A percentile compares a stretch with the other conserved stretches of the same genome.
These are phyloP conservation scores for Thymelicus acteon DNA, from an alignment of 2,888 invertebrate species.

Conservation along the genomic window DNA sequence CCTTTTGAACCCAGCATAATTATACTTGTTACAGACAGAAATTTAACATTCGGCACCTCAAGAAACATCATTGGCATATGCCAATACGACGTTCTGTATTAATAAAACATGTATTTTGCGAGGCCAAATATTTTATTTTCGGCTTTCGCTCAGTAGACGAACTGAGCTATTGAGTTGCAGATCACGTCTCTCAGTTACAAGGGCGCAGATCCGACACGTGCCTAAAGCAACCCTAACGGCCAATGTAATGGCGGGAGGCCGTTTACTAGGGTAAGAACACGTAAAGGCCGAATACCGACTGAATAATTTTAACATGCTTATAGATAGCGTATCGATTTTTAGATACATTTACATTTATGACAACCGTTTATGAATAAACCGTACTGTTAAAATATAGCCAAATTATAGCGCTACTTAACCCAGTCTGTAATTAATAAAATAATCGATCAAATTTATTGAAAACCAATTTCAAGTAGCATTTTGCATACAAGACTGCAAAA, in stretches of 20 bases:
- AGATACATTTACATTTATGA: too few species aligned
- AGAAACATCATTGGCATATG: conserved; percentile 19
- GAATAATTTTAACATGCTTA: neutral
- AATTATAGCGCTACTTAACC: too few species aligned
- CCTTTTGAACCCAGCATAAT: neutral
- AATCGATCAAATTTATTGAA: too few species aligned
- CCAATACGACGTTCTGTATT: conserved; percentile 22
- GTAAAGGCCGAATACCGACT: neutral
- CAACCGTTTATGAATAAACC: too few species aligned
- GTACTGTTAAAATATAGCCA: too few species aligned
- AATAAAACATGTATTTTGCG: conserved; percentile 33
- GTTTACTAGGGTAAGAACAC: conserved; percentile 54
- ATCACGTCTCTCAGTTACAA: conserved; percentile 77
- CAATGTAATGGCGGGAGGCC: conserved; percentile 69
- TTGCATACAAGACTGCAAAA: too few species aligned
- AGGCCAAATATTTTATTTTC: conserved; percentile 36
- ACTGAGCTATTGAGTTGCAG: conserved; percentile 55
- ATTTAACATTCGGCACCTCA: neutral
- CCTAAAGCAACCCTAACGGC: conserved; percentile 69
- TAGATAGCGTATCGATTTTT: neutral
- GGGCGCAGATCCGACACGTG: conserved; percentile 78
- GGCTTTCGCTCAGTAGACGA: conserved; percentile 34
- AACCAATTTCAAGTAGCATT: too few species aligned
- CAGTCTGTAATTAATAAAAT: too few species aligned
- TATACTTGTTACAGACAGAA: neutral